Conservation (phyloP, 2,888 invertebrate genomes). For the Carabus problematicus region DNA sequence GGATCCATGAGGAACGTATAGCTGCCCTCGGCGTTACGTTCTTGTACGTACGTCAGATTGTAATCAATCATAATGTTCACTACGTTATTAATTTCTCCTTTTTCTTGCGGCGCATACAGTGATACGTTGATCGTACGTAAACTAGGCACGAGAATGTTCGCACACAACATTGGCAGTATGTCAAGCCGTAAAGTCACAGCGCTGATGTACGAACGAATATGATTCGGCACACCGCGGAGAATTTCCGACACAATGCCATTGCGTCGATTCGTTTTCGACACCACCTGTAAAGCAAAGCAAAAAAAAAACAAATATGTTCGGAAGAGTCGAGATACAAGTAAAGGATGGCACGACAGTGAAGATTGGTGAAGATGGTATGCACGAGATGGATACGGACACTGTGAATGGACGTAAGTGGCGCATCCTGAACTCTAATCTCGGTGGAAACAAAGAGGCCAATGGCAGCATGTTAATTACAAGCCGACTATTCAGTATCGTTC, state of each 20-base stretch:
- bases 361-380: no score
- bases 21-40: conserved; percentile 76
- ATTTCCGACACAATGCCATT: conserved; percentile 67
- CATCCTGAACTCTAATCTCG: conserved; percentile 30
- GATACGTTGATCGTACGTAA: conserved; percentile 76
- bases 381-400: no score
- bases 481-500: conserved; percentile 54
- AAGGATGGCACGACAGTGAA: no score
- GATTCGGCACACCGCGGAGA: conserved; percentile 68
- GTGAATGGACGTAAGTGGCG: no score
- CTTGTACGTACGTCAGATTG: conserved; percentile 85
- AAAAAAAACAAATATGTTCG: background rate
- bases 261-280: conserved; percentile 61
- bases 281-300: conserved; percentile 62
- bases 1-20: conserved; percentile 78
- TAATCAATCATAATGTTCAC: conserved; percentile 89
- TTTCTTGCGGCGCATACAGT: conserved; percentile 77
- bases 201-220: conserved; percentile 59
- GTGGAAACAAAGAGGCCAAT: conserved; percentile 30
- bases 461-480: conserved; percentile 52
- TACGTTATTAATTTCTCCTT: conserved; percentile 70
- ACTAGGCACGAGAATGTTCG: conserved; percentile 74
- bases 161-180: conserved; percentile 72
- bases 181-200: conserved; percentile 68
- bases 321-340: no score